Conservation (phyloP, 2,797 vertebrate genomes). For the Glossophaga mutica region DNA sequence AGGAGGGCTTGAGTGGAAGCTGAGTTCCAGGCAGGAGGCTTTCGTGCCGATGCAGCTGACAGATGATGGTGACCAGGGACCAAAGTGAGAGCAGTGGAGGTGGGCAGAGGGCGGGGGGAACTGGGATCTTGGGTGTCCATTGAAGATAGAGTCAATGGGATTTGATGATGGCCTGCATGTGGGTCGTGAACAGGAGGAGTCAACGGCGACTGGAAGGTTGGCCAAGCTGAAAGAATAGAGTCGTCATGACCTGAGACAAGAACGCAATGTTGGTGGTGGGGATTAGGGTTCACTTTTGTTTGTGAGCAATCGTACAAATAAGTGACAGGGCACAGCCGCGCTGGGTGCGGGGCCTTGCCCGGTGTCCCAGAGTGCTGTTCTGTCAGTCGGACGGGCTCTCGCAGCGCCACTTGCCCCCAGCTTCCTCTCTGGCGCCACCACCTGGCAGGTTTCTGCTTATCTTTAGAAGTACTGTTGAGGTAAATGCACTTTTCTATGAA, state of each 20-base stretch:
- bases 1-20: background rate
- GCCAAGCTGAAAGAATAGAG: background rate
- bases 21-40: background rate
- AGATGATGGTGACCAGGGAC: background rate
- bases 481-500: background rate
- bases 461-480: background rate
- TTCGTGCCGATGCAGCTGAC: background rate
- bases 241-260: background rate
- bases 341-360: background rate
- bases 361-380: background rate
- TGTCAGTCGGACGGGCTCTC: background rate
- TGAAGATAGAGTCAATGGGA: background rate
- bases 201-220: background rate
- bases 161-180: background rate
- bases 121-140: background rate
- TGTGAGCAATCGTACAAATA: background rate
- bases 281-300: background rate
- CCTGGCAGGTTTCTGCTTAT: background rate
- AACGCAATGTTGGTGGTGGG: background rate
- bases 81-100: background rate
- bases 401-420: background rate
- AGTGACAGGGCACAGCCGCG: accelerated
- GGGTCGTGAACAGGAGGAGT: background rate
- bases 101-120: background rate
- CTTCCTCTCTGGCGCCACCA: background rate